Percentiles rank a stretch among this genome's conserved stretches.
These are phyloP conservation scores for Momotus momota DNA, from an alignment of 2,797 vertebrate species.

Conservation along the genomic window DNA sequence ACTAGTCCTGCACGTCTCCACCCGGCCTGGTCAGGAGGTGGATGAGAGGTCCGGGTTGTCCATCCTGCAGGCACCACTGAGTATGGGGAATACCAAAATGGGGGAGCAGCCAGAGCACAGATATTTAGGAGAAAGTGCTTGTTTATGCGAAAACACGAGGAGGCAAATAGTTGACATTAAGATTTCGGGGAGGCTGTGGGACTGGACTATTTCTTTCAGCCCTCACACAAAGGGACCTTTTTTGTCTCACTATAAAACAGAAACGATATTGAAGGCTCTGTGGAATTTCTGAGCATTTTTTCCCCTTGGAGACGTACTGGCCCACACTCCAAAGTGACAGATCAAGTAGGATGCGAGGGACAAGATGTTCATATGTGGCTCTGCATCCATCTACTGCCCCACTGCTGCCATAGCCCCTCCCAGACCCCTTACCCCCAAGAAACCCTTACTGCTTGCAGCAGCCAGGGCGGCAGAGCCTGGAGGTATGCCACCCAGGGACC, in stretches of 20 bases:
- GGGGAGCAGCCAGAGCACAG: background rate
- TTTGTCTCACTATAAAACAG: slow-evolving; percentile 65
- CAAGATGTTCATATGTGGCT: background rate
- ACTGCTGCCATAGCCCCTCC: background rate
- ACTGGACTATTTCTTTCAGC: slow-evolving; percentile 66
- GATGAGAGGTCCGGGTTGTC: fast-evolving
- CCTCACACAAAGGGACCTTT: slow-evolving; percentile 72
- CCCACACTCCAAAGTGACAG: background rate
- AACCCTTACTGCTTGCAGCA: background rate
- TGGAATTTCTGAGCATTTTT: slow-evolving; percentile 62
- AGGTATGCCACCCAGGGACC: too few species aligned
- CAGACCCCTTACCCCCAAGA: too few species aligned
- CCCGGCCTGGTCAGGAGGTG: background rate
- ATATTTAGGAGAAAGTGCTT: slow-evolving; percentile 27
- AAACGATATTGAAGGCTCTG: slow-evolving; percentile 60
- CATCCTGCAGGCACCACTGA: fast-evolving
- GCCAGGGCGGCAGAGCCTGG: background rate
- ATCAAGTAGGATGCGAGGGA: slow-evolving; percentile 43
- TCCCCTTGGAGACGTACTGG: slow-evolving; percentile 4
- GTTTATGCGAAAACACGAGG: slow-evolving; percentile 66
- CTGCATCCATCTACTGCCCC: background rate
- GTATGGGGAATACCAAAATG: background rate
- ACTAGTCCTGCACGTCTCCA: background rate
- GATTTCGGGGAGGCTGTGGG: slow-evolving; percentile 65
- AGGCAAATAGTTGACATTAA: slow-evolving; percentile 81